Conservation (phyloP, 2,797 vertebrate genomes). For the Sternarchorhynchus goeldii region DNA sequence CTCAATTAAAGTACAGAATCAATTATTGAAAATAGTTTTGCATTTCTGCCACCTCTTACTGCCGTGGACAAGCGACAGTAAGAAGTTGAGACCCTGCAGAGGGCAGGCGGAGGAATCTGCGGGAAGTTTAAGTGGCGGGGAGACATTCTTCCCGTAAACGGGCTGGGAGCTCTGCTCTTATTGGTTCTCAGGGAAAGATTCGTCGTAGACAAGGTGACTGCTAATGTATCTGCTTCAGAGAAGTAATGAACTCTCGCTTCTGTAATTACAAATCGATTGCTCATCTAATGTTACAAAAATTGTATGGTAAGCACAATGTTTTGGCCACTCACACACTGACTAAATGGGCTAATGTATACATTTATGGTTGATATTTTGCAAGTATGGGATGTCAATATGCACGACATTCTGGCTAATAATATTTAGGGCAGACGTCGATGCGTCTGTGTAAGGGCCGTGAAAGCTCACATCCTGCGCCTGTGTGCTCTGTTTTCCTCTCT, state of each 20-base stretch:
- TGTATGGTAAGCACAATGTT: slow-evolving; percentile 9
- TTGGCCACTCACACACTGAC: neutral
- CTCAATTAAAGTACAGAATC: slow-evolving; percentile 99
- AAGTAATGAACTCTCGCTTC: neutral
- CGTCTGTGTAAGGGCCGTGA: slow-evolving; percentile 1
- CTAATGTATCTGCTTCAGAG: neutral
- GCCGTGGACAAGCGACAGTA: slow-evolving; percentile 26
- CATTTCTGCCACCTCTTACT: slow-evolving; percentile 73
- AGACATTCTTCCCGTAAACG: neutral
- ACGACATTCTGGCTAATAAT: neutral
- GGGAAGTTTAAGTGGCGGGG: slow-evolving; percentile 28
- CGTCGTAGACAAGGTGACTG: slow-evolving; percentile 15
- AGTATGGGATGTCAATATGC: slow-evolving; percentile 8
- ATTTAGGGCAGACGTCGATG: slow-evolving; percentile 18
- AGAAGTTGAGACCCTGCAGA: slow-evolving; percentile 18
- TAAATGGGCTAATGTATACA: neutral
- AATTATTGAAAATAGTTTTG: slow-evolving; percentile 99
- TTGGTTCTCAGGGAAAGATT: neutral
- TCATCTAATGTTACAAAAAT: slow-evolving; percentile 5
- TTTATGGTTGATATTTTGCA: slow-evolving; percentile 9
- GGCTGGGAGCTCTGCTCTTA: neutral
- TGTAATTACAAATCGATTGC: slow-evolving; percentile 18
- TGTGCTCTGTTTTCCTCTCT: slow-evolving; percentile 12
- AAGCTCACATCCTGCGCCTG: neutral
- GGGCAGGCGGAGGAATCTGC: slow-evolving; percentile 13